Percentiles rank a stretch among this genome's conserved stretches.
These are phyloP conservation scores for Montipora efflorescens DNA, from an alignment of 64 coral and sea anemone species.

Conservation along the genomic window DNA sequence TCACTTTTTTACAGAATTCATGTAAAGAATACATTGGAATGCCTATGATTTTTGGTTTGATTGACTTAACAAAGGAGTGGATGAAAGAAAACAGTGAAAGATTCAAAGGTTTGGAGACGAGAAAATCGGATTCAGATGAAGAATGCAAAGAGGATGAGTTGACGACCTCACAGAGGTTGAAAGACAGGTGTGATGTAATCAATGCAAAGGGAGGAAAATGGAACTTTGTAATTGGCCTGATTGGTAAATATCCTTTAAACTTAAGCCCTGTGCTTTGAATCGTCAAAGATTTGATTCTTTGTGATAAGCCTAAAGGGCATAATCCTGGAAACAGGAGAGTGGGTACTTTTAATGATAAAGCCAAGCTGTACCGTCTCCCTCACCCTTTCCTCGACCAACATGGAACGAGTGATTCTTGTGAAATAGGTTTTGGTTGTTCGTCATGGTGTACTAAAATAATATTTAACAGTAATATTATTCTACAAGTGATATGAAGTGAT, in stretches of 20 bases:
- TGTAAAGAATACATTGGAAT: conserved; percentile 73
- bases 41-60: conserved; percentile 84
- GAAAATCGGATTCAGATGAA: conserved; percentile 2
- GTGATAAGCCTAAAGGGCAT: no score
- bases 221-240: conserved; percentile 89
- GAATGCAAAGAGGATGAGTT: not conserved
- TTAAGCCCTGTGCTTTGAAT: no score
- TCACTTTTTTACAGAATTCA: conserved; percentile 46
- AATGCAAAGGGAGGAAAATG: conserved; percentile 67
- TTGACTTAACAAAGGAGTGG: conserved; percentile 85
- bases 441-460: no score
- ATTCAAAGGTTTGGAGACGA: conserved; percentile 20
- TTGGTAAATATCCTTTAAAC: conserved; percentile 53
- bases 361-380: no score
- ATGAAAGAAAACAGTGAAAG: conserved; percentile 56
- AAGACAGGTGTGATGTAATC: conserved; percentile 10
- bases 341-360: no score
- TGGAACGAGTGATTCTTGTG: no score
- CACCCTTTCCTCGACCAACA: no score
- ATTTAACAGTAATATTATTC: no score
- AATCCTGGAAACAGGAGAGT: no score
- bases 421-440: no score
- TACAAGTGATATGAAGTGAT: no score
- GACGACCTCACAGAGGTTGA: not conserved
- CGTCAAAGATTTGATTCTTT: no score